Percentiles rank a stretch among this genome's conserved stretches.
phyloP scores from a whole-genome alignment of 2,113 vertebrate genomes.

The Pao palembangensis region DNA sequence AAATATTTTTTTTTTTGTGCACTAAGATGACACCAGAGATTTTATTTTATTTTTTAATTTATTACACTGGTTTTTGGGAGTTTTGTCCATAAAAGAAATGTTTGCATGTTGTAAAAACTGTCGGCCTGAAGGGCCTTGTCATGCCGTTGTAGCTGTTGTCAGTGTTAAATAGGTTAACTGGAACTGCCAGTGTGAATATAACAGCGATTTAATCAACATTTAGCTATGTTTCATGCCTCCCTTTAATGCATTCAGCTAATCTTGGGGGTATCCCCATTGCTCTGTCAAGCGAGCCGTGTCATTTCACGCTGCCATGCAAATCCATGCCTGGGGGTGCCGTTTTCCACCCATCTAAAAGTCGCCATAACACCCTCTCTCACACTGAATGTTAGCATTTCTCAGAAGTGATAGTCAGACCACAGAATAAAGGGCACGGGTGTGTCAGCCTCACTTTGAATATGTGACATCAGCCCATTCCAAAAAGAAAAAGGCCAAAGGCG shows the following conservation, averaged over 20 bases:
- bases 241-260: constrained; percentile 56
- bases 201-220: constrained; percentile 61
- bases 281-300: constrained; percentile 64
- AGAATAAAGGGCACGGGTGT: constrained; percentile 62
- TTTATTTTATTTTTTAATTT: not conserved
- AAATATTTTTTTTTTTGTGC: no score
- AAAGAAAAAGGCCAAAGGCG: constrained; percentile 43
- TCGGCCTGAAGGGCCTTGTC: constrained; percentile 33
- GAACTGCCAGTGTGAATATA: constrained; percentile 50
- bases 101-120: not conserved
- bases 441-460: constrained; percentile 67
- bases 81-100: not conserved
- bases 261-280: constrained; percentile 54
- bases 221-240: constrained; percentile 53
- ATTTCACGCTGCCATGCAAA: constrained; percentile 49
- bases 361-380: constrained; percentile 68
- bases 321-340: constrained; percentile 36
- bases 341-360: constrained; percentile 62
- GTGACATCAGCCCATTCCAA: constrained; percentile 46
- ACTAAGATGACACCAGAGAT: no score
- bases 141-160: constrained; percentile 46
- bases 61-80: not conserved
- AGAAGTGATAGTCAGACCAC: constrained; percentile 61
- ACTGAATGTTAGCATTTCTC: constrained; percentile 63
- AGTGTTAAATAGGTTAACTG: constrained; percentile 62